Evolutionary conservation across 1,140 invertebrate species (phyloP), one percentile per base, ranked within the genome.

Genomic region (Lordiphosa collinella): DNA sequence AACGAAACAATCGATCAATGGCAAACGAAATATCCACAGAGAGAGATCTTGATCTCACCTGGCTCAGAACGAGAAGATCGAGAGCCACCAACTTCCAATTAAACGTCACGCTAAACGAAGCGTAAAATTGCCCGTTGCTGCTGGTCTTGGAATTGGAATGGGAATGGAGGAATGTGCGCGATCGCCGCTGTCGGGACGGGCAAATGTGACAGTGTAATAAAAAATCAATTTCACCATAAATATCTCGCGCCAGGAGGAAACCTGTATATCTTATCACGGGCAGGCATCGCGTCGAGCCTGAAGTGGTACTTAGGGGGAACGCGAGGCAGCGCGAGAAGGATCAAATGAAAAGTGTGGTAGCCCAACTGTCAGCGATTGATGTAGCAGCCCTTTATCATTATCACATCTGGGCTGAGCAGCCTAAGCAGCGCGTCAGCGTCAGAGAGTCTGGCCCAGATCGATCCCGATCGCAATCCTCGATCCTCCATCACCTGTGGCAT

Each of bases 211-310:
- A 86, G 74, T 66, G 67, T 86, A 82, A 78, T 86, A 86, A 86
- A 86, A 86, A 86, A 86, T 86, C 82, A 86, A 86, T 86, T 86
- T 84, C 65, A 79, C 84, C 74, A 86, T 82, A 84, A 79, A 86
- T 80, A 80, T 80, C 50, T 76, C 69, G 51, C 51, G 25, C 8
- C 29, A 29, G 40, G 43, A 51, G 31, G 22, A 12, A 86, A 82
- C 71, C 61, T 66, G 72, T 74, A 74, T 74, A 79, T 70, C 85
- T 87, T 87, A 87, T 87, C 84, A 84, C 52, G 44, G 50, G 29
- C 68, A 58, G 66, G 64, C 66, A 87, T 87, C 84, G 73, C 57
- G 13, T 44, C 43, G 51, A 68, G 62, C 80, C 60, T 66, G 73
- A 85, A 85, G 79, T 70, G 72, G 73, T 84, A 84, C 79, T 85